Conservation (phyloP, 2,888 invertebrate species). For the Steinernema scapterisci region DNA sequence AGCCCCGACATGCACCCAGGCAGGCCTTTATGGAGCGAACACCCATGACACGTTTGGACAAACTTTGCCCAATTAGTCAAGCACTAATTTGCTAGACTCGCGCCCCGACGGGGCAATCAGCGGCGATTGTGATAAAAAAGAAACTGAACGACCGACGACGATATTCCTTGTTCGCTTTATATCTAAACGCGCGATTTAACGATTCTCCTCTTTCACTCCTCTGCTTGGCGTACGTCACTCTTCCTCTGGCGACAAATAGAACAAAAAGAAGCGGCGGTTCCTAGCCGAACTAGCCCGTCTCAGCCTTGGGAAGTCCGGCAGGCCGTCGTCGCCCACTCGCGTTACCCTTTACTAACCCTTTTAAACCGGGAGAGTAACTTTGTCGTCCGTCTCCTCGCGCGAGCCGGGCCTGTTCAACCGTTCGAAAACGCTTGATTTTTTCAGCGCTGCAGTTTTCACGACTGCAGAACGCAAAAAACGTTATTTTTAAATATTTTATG, state of each 20-base stretch:
- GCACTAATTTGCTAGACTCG: slow-evolving; percentile 4
- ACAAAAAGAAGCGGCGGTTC: slow-evolving; percentile 8
- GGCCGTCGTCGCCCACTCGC: slow-evolving; percentile 3
- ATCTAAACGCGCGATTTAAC: slow-evolving; percentile 25
- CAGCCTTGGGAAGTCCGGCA: neutral
- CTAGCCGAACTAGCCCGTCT: slow-evolving; percentile 12
- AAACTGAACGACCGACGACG: neutral
- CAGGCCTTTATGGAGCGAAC: neutral
- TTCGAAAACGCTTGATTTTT: slow-evolving; percentile 11
- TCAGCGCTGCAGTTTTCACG: neutral
- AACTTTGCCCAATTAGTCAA: slow-evolving; percentile 20
- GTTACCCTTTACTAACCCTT: slow-evolving; percentile 12
- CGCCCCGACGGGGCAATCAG: slow-evolving; percentile 23
- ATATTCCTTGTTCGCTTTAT: slow-evolving; percentile 3
- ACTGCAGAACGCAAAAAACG: no score
- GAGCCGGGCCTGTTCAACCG: neutral
- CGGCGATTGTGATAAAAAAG: neutral
- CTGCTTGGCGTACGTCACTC: slow-evolving; percentile 21
- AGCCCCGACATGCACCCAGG: neutral
- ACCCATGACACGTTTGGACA: neutral
- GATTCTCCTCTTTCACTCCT: slow-evolving; percentile 22
- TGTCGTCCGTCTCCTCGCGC: neutral
- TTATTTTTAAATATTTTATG: no score
- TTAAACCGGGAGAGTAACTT: neutral
- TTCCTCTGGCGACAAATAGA: slow-evolving; percentile 16